Evolutionary conservation across 35 echinoderm and acorn worm genomes (phyloP).

Genomic region (Apostichopus parvimensis): DNA sequence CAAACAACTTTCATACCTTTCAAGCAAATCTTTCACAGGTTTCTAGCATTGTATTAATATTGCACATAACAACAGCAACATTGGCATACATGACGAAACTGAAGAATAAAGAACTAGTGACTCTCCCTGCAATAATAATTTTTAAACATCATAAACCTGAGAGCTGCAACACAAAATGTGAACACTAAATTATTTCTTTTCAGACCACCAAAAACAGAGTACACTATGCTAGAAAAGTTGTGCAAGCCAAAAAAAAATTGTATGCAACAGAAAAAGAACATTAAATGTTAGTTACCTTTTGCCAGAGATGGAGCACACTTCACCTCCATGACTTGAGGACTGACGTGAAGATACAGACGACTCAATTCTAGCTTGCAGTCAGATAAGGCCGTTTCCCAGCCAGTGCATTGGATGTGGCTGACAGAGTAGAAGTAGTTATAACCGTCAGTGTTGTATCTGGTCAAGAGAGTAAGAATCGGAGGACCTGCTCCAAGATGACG

Average conservation of each 20-base stretch:
- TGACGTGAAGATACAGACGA: neutral
- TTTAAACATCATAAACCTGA: too few relatives aligned
- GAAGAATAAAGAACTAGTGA: too few relatives aligned
- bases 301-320: neutral
- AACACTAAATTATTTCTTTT: neutral
- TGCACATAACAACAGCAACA: too few relatives aligned
- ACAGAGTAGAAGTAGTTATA: neutral
- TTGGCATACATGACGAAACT: too few relatives aligned
- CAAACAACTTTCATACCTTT: too few relatives aligned
- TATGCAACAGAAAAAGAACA: too few relatives aligned
- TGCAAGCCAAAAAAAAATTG: neutral
- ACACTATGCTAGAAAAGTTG: too few relatives aligned
- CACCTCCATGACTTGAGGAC: neutral
- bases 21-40: too few relatives aligned
- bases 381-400: neutral
- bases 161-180: neutral
- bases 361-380: neutral
- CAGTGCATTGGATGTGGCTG: neutral
- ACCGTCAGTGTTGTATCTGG: neutral
- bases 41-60: too few relatives aligned
- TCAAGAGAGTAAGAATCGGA: neutral
- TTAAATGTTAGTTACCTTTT: neutral
- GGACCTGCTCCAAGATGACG: slow-evolving; percentile 10
- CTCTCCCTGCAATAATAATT: too few relatives aligned
- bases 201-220: too few relatives aligned